These are phyloP conservation scores for Dendrocincla fuliginosa DNA, from an alignment of 2,797 vertebrate genomes.

Conservation along the genomic window DNA sequence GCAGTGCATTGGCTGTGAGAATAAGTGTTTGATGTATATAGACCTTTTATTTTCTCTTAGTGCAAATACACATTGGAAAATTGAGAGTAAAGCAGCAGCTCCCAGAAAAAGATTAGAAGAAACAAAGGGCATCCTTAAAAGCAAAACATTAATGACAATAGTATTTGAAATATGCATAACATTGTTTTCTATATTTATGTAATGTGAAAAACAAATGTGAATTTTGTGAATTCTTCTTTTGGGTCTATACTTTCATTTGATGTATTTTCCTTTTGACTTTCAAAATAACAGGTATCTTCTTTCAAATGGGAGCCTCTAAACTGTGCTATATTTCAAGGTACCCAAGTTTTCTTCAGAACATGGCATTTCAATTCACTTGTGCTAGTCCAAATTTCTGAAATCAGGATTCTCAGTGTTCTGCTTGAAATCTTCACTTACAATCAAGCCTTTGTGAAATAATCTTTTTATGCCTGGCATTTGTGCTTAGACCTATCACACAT, in stretches of 20 bases:
- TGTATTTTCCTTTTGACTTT: not conserved
- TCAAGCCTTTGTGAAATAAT: not conserved
- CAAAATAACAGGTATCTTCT: not conserved
- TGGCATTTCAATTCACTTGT: not conserved
- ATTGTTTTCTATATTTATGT: not conserved
- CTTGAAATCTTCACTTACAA: not conserved
- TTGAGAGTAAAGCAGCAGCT: not conserved
- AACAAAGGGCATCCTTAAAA: not conserved
- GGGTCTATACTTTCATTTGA: not conserved
- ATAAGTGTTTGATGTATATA: not conserved
- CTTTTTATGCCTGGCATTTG: not conserved
- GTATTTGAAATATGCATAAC: not conserved
- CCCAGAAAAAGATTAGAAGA: not conserved
- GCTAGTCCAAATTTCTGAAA: not conserved
- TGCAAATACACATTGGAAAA: not conserved
- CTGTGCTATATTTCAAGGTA: not conserved
- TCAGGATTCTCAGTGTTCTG: not conserved
- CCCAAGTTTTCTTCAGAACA: not conserved
- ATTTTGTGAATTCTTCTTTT: not conserved
- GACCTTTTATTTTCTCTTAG: not conserved
- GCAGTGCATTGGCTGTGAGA: not conserved
- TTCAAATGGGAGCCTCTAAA: not conserved
- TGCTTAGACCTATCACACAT: not conserved
- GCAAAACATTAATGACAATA: not conserved
- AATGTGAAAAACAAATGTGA: not conserved